Conservation (phyloP, 2,888 invertebrate species). For the Neoitamus cyanurus region DNA sequence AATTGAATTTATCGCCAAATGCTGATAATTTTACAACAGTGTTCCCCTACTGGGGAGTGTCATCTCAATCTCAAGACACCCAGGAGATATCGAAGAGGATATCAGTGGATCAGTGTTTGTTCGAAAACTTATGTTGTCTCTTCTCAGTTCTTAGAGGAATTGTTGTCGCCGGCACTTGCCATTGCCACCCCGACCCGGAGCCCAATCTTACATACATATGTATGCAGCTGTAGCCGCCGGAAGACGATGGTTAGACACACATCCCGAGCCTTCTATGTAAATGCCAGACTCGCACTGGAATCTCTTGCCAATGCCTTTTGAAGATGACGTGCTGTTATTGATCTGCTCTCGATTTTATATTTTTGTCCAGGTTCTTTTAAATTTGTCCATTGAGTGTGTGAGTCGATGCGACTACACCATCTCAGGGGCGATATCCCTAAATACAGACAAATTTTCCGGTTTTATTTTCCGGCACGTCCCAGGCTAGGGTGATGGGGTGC, state of each 20-base stretch:
- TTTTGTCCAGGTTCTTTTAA: not conserved
- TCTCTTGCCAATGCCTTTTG: not conserved
- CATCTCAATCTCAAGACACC: not conserved
- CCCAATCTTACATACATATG: not conserved
- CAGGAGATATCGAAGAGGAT: not conserved
- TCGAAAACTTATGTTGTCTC: not conserved
- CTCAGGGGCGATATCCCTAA: not conserved
- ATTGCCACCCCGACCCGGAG: not conserved
- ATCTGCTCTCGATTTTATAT: conserved; percentile 32
- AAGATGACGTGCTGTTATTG: conserved; percentile 36
- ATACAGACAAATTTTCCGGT: not conserved
- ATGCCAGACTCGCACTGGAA: not conserved
- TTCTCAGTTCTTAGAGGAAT: not conserved
- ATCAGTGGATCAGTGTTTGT: not conserved
- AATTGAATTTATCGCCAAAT: conserved; percentile 10
- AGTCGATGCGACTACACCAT: not conserved
- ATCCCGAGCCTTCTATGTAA: not conserved
- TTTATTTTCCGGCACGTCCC: not conserved
- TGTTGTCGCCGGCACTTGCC: not conserved
- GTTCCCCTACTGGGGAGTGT: not conserved
- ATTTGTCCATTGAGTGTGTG: not conserved
- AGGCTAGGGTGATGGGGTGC: not conserved
- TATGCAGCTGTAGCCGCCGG: not conserved
- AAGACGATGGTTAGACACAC: not conserved
- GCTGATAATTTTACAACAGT: not conserved